phyloP scores from a whole-genome alignment of 2,113 vertebrate genomes.

The Narcine bancroftii region DNA sequence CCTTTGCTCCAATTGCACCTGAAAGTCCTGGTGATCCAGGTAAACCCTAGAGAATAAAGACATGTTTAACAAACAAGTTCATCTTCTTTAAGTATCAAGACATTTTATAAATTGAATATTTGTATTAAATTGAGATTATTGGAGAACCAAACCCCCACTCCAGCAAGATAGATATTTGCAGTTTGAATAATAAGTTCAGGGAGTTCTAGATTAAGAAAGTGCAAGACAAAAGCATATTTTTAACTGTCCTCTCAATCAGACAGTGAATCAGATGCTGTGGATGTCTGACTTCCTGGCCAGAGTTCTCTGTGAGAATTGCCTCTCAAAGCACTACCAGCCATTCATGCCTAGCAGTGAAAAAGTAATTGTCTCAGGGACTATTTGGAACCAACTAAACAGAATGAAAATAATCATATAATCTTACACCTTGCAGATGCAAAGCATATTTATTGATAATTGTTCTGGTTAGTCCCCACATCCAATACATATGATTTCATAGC shows the following conservation, averaged over 20 bases:
- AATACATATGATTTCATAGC: no score
- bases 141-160: neutral
- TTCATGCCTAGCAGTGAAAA: neutral
- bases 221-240: neutral
- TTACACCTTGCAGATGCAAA: neutral
- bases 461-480: no score
- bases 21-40: conserved; percentile 77
- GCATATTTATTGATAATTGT: neutral
- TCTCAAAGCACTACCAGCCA: neutral
- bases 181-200: neutral
- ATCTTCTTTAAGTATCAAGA: conserved; percentile 1
- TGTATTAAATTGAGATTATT: neutral
- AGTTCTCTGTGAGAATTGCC: neutral
- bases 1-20: conserved; percentile 76
- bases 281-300: neutral
- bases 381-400: neutral
- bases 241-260: neutral
- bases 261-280: neutral
- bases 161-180: neutral
- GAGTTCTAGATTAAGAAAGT: neutral
- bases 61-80: neutral
- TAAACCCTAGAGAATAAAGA: conserved; percentile 67
- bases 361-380: neutral
- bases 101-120: neutral
- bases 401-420: neutral